Evolutionary conservation across 2,797 vertebrate species (phyloP).

Genomic region (Spondyliosoma cantharus): DNA sequence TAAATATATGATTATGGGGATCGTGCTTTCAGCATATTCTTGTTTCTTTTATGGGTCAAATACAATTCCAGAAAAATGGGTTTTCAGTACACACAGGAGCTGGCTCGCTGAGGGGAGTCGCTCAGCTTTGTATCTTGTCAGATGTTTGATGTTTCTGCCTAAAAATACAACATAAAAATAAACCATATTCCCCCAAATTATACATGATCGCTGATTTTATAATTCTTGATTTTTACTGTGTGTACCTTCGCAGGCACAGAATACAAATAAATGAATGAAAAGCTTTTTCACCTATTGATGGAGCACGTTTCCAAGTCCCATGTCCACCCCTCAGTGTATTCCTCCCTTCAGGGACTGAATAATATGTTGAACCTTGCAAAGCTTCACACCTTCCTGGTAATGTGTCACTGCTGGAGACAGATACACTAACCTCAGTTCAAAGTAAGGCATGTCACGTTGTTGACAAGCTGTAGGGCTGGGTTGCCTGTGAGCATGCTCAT

Average conservation of each 20-base stretch:
- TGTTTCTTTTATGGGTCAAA: background rate
- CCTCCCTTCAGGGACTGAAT: constrained; percentile 27
- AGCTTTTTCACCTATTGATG: constrained; percentile 13
- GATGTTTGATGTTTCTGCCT: background rate
- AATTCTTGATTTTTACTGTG: background rate
- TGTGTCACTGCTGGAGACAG: constrained; percentile 61
- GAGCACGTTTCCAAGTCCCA: constrained; percentile 22
- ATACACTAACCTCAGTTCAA: constrained; percentile 61
- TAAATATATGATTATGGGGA: background rate
- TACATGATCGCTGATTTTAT: background rate
- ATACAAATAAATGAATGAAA: background rate
- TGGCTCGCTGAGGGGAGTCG: background rate
- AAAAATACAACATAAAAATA: too few relatives aligned
- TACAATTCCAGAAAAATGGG: background rate
- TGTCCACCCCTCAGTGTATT: constrained; percentile 23
- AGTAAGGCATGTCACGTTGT: constrained; percentile 69
- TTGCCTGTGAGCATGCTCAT: constrained; percentile 44
- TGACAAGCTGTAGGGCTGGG: constrained; percentile 64
- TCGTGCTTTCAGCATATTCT: background rate
- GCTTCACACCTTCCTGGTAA: constrained; percentile 56
- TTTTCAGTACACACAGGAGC: background rate
- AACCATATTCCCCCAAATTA: too few relatives aligned
- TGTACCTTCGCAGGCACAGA: background rate
- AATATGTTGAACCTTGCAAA: constrained; percentile 49
- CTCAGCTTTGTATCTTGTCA: background rate